Percentiles rank a stretch among this genome's conserved stretches.
Evolutionary conservation across 2,888 invertebrate species (phyloP).

Genomic region (Idaea straminata): DNA sequence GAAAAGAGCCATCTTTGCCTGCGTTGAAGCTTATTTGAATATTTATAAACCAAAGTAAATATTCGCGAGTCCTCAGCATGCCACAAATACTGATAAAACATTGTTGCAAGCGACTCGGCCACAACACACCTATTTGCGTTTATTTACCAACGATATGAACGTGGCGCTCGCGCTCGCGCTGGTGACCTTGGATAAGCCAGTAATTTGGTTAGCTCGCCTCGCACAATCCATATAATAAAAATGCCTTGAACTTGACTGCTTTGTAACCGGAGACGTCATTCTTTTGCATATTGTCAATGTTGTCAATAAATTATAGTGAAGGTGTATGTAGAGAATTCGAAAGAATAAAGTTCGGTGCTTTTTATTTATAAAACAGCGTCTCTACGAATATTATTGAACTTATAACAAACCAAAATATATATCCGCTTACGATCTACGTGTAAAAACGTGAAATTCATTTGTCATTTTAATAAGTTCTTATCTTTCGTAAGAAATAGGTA

Average conservation of each 20-base stretch:
- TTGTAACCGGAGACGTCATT: constrained; percentile 6
- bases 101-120: background rate
- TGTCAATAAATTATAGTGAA: background rate
- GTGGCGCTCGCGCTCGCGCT: background rate
- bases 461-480: too few species aligned
- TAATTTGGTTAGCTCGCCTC: constrained; percentile 4
- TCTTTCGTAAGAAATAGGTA: too few species aligned
- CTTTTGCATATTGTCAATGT: constrained; percentile 2
- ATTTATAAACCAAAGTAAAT: background rate
- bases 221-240: constrained; percentile 3
- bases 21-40: background rate
- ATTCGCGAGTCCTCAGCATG: background rate
- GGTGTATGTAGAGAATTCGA: background rate
- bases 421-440: too few species aligned
- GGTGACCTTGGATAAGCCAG: constrained; percentile 2
- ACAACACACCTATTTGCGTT: background rate
- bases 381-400: background rate
- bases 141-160: constrained; percentile 3
- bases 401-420: background rate
- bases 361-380: background rate
- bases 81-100: background rate
- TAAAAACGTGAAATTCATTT: too few species aligned
- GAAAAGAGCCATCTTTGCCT: background rate
- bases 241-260: constrained; percentile 44
- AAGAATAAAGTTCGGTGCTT: background rate